phyloP scores from a whole-genome alignment of 2,888 invertebrate species.

The Plutella xylostella region DNA sequence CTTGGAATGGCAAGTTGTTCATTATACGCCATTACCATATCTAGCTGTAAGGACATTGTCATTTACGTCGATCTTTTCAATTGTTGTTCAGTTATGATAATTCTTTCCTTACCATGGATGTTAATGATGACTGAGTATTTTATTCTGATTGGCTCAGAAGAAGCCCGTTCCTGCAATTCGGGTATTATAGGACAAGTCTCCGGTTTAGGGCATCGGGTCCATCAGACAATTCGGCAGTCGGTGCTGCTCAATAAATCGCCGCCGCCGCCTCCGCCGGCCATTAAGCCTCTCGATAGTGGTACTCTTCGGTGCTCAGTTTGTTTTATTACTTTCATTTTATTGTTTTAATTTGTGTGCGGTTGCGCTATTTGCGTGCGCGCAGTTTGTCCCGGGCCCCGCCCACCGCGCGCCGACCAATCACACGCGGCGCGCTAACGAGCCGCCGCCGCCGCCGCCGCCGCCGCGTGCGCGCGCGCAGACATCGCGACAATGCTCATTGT shows the following conservation, averaged over 20 bases:
- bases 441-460: slow-evolving; percentile 35
- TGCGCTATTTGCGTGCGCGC: slow-evolving; percentile 69
- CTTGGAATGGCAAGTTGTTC: too few relatives aligned
- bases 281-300: slow-evolving; percentile 60
- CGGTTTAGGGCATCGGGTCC: neutral
- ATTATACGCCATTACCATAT: too few relatives aligned
- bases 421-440: slow-evolving; percentile 38
- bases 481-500: slow-evolving; percentile 64
- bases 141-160: too few relatives aligned
- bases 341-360: slow-evolving; percentile 69
- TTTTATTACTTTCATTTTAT: slow-evolving; percentile 69
- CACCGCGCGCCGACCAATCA: slow-evolving; percentile 51
- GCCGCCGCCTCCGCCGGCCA: slow-evolving; percentile 57
- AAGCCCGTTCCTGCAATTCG: too few relatives aligned
- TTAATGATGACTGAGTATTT: too few relatives aligned
- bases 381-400: slow-evolving; percentile 59
- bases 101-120: too few relatives aligned
- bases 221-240: neutral
- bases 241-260: slow-evolving; percentile 46
- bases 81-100: too few relatives aligned
- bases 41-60: too few relatives aligned
- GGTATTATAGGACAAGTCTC: neutral
- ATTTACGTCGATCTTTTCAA: too few relatives aligned
- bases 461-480: slow-evolving; percentile 22
- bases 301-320: slow-evolving; percentile 57